Conservation (phyloP, 2,797 vertebrate genomes). For the Manis crassicaudata region DNA sequence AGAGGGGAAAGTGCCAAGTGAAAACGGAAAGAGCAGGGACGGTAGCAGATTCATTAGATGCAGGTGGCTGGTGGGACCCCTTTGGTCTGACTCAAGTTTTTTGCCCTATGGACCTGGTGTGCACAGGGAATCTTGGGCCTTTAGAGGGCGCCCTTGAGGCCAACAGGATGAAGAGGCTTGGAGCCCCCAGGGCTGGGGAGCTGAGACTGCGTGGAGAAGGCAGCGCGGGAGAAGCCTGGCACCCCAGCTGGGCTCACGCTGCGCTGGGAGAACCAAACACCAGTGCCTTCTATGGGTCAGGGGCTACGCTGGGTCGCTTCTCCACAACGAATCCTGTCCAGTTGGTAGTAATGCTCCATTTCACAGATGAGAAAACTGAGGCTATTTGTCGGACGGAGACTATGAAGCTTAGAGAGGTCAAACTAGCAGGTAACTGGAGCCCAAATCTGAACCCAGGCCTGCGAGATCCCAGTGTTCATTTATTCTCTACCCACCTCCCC, state of each 20-base stretch:
- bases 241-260: not conserved
- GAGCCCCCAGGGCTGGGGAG: not conserved
- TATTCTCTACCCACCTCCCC: not conserved
- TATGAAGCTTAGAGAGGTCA: not conserved
- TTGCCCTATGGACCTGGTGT: not conserved
- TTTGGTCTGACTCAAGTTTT: not conserved
- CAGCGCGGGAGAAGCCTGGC: accelerated
- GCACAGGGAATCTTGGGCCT: not conserved
- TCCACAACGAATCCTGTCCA: not conserved
- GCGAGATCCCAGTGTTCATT: not conserved
- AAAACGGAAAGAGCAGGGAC: not conserved
- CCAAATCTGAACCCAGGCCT: not conserved
- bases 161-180: not conserved
- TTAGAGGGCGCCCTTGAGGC: not conserved
- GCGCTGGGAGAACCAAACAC: not conserved
- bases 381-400: not conserved
- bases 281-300: not conserved
- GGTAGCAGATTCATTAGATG: not conserved
- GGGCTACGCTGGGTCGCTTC: not conserved
- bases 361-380: slow-evolving; percentile 28
- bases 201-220: not conserved
- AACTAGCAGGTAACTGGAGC: not conserved
- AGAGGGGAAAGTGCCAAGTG: not conserved
- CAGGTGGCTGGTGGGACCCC: not conserved
- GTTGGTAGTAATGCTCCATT: not conserved